These are phyloP conservation scores for Synaphobranchus kaupii DNA, from an alignment of 2,797 vertebrate species.

Conservation along the genomic window DNA sequence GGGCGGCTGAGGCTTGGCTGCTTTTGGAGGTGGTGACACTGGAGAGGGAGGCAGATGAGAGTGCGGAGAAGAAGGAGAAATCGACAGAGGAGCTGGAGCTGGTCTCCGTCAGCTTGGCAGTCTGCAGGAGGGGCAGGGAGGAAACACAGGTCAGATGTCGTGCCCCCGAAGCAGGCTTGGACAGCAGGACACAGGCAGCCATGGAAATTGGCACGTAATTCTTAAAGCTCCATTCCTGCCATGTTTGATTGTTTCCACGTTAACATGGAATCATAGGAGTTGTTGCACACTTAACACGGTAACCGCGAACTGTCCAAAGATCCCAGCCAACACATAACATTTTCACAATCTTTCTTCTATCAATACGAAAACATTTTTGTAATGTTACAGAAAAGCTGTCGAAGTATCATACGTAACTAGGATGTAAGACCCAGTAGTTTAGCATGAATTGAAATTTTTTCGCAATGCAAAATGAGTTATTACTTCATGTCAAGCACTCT, in stretches of 20 bases:
- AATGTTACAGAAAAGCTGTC: neutral
- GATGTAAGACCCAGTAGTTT: neutral
- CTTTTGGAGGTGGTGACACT: constrained; percentile 48
- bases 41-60: constrained; percentile 61
- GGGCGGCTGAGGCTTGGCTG: constrained; percentile 43
- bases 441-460: neutral
- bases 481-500: neutral
- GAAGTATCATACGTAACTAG: neutral
- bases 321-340: neutral
- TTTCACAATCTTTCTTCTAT: neutral
- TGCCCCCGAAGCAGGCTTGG: neutral
- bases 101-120: constrained; percentile 51
- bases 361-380: neutral
- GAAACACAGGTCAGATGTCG: constrained; percentile 15
- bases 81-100: constrained; percentile 58
- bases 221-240: neutral
- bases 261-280: neutral
- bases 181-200: neutral
- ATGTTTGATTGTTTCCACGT: too few relatives aligned
- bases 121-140: constrained; percentile 40
- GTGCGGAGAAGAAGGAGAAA: constrained; percentile 63
- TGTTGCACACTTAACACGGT: neutral
- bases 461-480: neutral
- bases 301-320: neutral
- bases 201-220: neutral